A percentile compares a stretch with the other conserved stretches of the same genome.
phyloP scores from a whole-genome alignment of 2,797 vertebrate genomes.

The Sciurus carolinensis region DNA sequence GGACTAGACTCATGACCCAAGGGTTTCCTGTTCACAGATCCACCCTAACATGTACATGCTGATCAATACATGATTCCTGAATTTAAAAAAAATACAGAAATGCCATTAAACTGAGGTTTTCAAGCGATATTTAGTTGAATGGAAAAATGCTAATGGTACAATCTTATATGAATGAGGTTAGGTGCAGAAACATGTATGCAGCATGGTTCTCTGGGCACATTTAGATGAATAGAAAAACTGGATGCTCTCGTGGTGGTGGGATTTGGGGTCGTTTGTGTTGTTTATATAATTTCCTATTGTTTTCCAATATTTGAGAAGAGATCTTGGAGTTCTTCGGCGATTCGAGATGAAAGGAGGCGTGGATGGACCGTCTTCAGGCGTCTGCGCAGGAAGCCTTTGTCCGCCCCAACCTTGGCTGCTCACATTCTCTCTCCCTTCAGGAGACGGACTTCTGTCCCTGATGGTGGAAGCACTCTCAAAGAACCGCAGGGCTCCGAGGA shows the following conservation, averaged over 20 bases:
- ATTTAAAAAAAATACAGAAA: neutral
- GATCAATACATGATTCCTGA: neutral
- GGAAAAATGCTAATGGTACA: neutral
- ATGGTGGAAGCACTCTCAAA: neutral
- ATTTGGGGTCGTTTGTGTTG: neutral
- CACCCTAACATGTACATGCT: fast-evolving
- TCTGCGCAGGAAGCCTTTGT: neutral
- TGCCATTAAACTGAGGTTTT: neutral
- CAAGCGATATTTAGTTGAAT: too few relatives aligned
- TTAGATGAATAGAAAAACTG: neutral
- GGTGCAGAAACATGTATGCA: neutral
- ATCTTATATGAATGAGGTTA: neutral
- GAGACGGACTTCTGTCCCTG: neutral
- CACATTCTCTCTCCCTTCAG: neutral
- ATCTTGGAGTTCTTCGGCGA: neutral
- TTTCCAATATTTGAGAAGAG: neutral
- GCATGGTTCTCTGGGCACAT: neutral
- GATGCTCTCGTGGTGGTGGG: neutral
- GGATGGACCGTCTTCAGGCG: neutral
- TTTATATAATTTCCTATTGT: neutral
- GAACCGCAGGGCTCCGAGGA: too few relatives aligned
- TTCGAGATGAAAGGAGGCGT: neutral
- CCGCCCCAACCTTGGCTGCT: too few relatives aligned
- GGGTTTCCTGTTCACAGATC: neutral
- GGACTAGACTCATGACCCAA: neutral